Base-by-base conservation (phyloP, 2,113 vertebrate genomes). In the Camelus bactrianus region DNA sequence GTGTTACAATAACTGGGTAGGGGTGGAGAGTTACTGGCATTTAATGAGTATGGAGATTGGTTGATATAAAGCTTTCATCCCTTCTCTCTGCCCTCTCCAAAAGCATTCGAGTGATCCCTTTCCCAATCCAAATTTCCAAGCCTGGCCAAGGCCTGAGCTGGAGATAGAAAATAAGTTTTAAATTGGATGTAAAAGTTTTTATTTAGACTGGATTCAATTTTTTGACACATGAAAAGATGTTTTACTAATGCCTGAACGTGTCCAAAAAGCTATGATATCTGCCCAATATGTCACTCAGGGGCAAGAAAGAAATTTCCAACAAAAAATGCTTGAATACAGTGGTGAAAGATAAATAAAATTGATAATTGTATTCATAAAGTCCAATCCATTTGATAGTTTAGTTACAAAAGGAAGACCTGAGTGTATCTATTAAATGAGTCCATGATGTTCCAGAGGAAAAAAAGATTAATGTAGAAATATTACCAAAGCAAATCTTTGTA, bases 41-140 rank as follows among this genome's bases (percentile, higher is more conserved):
- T 76, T 62, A 35, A 20, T 60, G 17, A 75, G 26, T 85, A 7
- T 64, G 30, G n/a, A 72, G 46, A 35, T 32, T 75, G 73, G 52
- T 35, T 79, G 76, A 30, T 70, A 64, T 75, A 83, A 79, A 56
- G 3, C 12, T 64, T 92, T 77, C 10, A 89, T 65, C 82, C 30
- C 35, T 90, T 79, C 52, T 62, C 28, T 89, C 28, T 75, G 65
- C 48, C 22, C 30, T 28, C 60, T 64, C 1, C 32, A 35, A 8
- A 84, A 69, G 8, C 13, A 85, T 5, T 65, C 70, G 14, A 86
- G 1, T 42, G 26, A 56, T 6, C 14, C 22, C 9, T 54, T 69
- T 87, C 12, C 35, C n/a, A 93, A 50, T 60, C 17, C 2, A 83
- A 73, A 91, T 91, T 97, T 69, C 35, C 7, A 91, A 89, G 17